Evolutionary conservation across 1,140 invertebrate genomes (phyloP).

Genomic region (Magallana angulata): DNA sequence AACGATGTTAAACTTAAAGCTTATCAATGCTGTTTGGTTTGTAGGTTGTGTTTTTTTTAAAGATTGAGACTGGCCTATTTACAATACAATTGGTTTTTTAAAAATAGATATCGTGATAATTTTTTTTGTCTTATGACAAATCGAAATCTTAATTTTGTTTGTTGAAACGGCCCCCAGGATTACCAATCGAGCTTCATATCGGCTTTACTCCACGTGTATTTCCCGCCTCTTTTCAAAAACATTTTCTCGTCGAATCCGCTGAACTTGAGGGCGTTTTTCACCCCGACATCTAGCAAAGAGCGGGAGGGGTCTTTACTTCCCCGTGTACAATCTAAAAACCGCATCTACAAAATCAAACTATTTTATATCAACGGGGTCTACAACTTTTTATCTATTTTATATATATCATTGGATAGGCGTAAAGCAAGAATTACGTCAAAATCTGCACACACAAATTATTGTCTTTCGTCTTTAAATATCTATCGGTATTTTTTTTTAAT

Average conservation of each 20-base stretch:
- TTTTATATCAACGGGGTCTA: neutral
- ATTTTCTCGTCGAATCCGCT: constrained; percentile 81
- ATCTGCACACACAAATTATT: no score
- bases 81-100: no score
- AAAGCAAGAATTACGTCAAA: neutral
- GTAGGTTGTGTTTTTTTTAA: no score
- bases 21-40: no score
- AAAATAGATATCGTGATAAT: no score
- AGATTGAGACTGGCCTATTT: no score
- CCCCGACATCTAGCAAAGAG: constrained; percentile 81
- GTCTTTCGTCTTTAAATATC: neutral
- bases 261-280: constrained; percentile 77
- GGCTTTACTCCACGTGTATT: constrained; percentile 80
- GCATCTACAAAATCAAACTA: constrained; percentile 73
- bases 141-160: no score
- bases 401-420: neutral
- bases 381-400: neutral
- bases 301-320: constrained; percentile 79
- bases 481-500: no score
- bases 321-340: constrained; percentile 80
- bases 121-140: no score
- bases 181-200: constrained; percentile 68
- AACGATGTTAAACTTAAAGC: no score
- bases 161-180: neutral
- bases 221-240: constrained; percentile 80